Evolutionary conservation across 2,888 invertebrate species (phyloP).

Genomic region (Spodoptera exigua): DNA sequence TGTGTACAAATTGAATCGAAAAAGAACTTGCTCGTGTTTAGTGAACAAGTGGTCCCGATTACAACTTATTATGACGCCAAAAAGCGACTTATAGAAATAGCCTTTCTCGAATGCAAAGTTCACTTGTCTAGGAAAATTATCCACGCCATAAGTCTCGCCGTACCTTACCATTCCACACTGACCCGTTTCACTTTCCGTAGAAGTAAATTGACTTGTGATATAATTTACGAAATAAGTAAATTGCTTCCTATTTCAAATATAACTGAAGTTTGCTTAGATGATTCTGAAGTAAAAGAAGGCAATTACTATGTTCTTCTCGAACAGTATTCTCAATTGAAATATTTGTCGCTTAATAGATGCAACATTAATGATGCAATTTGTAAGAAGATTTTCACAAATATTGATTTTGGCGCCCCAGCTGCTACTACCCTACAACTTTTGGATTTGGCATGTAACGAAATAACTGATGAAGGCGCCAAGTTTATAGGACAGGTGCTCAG

Average conservation of each 20-base stretch:
- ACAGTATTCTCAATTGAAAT: constrained; percentile 61
- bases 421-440: constrained; percentile 61
- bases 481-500: constrained; percentile 65
- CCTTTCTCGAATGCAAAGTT: constrained; percentile 53
- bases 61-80: constrained; percentile 63
- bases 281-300: constrained; percentile 62
- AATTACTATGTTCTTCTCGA: constrained; percentile 70
- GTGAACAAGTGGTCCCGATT: constrained; percentile 30
- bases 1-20: background rate
- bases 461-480: constrained; percentile 68
- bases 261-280: constrained; percentile 73
- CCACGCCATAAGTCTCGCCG: constrained; percentile 62
- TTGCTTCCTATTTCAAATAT: constrained; percentile 70
- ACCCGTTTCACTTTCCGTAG: constrained; percentile 63
- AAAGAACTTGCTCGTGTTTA: background rate
- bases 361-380: constrained; percentile 64
- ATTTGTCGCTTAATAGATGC: constrained; percentile 72
- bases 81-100: constrained; percentile 64
- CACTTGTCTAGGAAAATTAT: constrained; percentile 63
- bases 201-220: constrained; percentile 50
- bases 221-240: constrained; percentile 66
- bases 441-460: constrained; percentile 69
- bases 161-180: constrained; percentile 69
- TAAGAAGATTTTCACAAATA: constrained; percentile 59
- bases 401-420: constrained; percentile 52